Percentiles rank a stretch among this genome's conserved stretches.
These are phyloP conservation scores for Bubo bubo DNA, from an alignment of 2,113 vertebrate species.

Conservation along the genomic window DNA sequence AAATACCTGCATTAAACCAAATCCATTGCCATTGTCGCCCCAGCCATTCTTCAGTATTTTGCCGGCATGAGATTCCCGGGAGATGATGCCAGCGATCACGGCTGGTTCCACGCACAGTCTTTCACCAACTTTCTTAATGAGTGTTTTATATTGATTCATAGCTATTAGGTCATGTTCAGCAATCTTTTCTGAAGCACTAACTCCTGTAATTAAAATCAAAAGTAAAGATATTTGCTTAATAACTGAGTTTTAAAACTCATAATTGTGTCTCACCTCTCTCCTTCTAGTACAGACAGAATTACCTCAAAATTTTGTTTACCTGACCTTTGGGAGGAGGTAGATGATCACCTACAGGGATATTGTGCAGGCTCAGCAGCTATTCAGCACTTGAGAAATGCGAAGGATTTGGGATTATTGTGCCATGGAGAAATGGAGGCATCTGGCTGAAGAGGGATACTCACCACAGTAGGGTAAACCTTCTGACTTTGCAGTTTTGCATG, in stretches of 20 bases:
- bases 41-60: conserved; percentile 53
- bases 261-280: not conserved
- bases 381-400: not conserved
- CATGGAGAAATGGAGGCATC: not conserved
- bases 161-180: conserved; percentile 66
- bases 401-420: not conserved
- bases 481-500: conserved; percentile 57
- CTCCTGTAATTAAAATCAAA: conserved; percentile 42
- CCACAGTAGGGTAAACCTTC: conserved; percentile 50
- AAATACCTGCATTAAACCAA: conserved; percentile 83
- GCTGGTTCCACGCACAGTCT: conserved; percentile 71
- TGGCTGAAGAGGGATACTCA: conserved; percentile 8
- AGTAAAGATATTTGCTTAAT: not conserved
- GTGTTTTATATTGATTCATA: conserved; percentile 63
- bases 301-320: not conserved
- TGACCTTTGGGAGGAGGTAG: not conserved
- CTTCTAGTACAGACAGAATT: not conserved
- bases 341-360: not conserved
- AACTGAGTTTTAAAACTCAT: not conserved
- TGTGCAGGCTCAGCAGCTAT: not conserved
- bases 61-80: conserved; percentile 76
- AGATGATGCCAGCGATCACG: conserved; percentile 78
- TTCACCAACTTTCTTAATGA: conserved; percentile 66
- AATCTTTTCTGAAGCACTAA: conserved; percentile 71
- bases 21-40: conserved; percentile 72